A percentile compares a stretch with the other conserved stretches of the same genome.
Evolutionary conservation across 2,113 vertebrate genomes (phyloP).

Genomic region (Psittacus erithacus): DNA sequence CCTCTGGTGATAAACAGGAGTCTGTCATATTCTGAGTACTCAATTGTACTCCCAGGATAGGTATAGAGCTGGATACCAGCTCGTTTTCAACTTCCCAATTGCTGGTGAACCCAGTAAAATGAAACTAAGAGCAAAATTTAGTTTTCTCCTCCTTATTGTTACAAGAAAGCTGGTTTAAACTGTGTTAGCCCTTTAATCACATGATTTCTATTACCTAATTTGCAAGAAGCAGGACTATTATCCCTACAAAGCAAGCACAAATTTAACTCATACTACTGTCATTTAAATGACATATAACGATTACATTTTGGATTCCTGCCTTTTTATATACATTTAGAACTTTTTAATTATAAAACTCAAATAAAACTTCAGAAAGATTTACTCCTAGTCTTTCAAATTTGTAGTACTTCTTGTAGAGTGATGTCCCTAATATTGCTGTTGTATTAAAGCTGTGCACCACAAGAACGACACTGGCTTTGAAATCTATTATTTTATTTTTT

Average conservation of each 20-base stretch:
- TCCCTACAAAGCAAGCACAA: background rate
- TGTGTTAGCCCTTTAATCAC: conserved; percentile 11
- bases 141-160: background rate
- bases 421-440: background rate
- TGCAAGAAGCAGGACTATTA: background rate
- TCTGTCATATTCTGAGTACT: background rate
- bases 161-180: background rate
- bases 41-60: background rate
- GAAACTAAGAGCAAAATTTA: background rate
- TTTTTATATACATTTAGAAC: background rate
- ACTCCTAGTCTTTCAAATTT: background rate
- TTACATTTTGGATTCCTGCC: background rate
- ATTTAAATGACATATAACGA: background rate
- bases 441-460: background rate
- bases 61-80: background rate
- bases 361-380: background rate
- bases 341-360: background rate
- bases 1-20: conserved; percentile 18
- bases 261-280: background rate
- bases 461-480: background rate
- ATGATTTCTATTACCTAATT: background rate
- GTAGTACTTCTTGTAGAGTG: background rate
- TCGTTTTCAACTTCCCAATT: background rate
- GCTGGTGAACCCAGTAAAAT: background rate
- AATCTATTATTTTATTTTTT: background rate